Evolutionary conservation across 2,888 invertebrate species (phyloP).

Genomic region (Carpatolechia fugitivella): DNA sequence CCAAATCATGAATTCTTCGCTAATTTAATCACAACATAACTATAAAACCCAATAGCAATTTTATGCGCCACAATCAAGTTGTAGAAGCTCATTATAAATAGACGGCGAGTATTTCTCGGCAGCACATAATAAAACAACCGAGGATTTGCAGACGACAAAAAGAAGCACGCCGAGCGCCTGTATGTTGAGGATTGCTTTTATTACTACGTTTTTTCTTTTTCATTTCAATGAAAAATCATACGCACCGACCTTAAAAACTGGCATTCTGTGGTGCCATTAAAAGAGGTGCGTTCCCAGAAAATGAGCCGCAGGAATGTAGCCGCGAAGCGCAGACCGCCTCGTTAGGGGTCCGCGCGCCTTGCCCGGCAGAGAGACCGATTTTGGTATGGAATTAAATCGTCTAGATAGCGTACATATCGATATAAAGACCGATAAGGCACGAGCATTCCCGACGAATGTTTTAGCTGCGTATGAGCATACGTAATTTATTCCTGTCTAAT

Average conservation of each 20-base stretch:
- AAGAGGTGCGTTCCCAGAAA: constrained; percentile 66
- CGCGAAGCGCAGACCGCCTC: constrained; percentile 52
- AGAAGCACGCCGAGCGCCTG: constrained; percentile 45
- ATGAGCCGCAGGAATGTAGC: constrained; percentile 61
- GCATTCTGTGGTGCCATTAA: constrained; percentile 59
- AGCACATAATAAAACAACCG: constrained; percentile 52
- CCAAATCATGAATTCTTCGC: constrained; percentile 11
- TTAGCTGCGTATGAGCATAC: background rate
- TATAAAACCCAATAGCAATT: constrained; percentile 14
- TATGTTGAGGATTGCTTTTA: constrained; percentile 51
- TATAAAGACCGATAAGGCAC: background rate
- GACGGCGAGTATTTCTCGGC: constrained; percentile 48
- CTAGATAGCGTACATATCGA: background rate
- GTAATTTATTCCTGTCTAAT: background rate
- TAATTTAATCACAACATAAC: constrained; percentile 15
- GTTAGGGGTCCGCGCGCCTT: constrained; percentile 47
- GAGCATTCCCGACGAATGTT: background rate
- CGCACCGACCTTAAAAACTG: constrained; percentile 54
- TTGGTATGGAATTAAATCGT: constrained; percentile 7
- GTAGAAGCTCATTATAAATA: constrained; percentile 36
- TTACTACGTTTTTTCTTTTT: constrained; percentile 55
- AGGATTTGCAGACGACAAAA: constrained; percentile 56
- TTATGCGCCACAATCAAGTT: constrained; percentile 17
- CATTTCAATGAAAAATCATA: constrained; percentile 74
- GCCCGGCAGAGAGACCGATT: background rate